A percentile compares a stretch with the other conserved stretches of the same genome.
Evolutionary conservation across 2,113 vertebrate genomes (phyloP).

Genomic region (Lagopus leucura): DNA sequence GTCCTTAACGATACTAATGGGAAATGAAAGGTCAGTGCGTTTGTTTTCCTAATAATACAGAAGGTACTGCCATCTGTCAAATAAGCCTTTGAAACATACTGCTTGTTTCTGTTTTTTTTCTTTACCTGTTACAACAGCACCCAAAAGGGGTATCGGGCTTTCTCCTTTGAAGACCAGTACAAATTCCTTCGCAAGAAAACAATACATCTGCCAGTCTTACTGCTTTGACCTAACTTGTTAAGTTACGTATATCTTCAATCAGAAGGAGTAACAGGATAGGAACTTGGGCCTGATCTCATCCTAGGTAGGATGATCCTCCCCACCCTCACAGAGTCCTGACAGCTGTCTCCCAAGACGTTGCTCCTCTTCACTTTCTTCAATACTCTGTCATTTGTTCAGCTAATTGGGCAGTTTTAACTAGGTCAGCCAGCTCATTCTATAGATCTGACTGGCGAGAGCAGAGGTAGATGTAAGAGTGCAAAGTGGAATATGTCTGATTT

Average conservation of each 20-base stretch:
- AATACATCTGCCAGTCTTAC: neutral
- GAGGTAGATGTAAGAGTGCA: neutral
- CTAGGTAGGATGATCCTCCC: neutral
- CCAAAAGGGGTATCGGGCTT: neutral
- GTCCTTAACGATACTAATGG: neutral
- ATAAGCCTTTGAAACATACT: neutral
- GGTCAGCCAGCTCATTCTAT: neutral
- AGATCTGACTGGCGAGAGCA: neutral
- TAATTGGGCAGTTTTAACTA: slow-evolving; percentile 21
- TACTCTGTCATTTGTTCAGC: neutral
- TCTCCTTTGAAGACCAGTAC: neutral
- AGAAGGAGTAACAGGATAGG: neutral
- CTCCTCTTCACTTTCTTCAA: neutral
- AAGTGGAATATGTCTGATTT: neutral
- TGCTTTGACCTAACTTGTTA: neutral
- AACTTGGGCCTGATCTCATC: neutral
- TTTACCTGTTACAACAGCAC: neutral
- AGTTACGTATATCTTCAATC: neutral
- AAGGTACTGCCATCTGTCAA: neutral
- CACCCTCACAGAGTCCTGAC: neutral
- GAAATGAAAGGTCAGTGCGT: neutral
- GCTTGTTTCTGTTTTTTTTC: neutral
- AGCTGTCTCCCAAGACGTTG: neutral
- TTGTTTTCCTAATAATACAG: neutral
- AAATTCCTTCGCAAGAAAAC: neutral